Evolutionary conservation across 64 coral and sea anemone species (phyloP).

Genomic region (Acropora tenuis): DNA sequence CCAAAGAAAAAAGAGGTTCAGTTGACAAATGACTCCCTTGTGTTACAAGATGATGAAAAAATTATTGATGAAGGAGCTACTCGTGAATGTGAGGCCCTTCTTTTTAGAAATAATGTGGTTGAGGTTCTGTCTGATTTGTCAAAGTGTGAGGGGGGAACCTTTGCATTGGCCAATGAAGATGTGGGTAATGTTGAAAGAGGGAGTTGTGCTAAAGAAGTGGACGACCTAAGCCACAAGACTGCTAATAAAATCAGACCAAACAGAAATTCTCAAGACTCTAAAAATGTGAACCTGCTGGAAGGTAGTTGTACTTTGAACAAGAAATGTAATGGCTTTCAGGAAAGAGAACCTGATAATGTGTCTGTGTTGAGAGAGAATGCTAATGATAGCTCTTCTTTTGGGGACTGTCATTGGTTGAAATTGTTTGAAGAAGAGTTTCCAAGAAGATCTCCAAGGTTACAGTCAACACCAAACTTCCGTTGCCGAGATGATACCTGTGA

Average conservation of each 20-base stretch:
- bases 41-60: neutral
- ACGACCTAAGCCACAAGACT: neutral
- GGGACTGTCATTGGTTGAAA: slow-evolving; percentile 67
- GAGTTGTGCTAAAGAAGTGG: neutral
- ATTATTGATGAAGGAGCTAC: neutral
- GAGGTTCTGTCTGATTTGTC: neutral
- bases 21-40: neutral
- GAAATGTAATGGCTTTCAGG: neutral
- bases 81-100: neutral
- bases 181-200: neutral
- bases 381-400: neutral
- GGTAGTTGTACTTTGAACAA: neutral
- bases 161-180: neutral
- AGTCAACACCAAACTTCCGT: slow-evolving; percentile 3
- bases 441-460: slow-evolving; percentile 74
- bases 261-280: neutral
- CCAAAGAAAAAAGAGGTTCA: neutral
- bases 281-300: neutral
- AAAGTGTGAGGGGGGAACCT: neutral
- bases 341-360: neutral
- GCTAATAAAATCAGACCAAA: neutral
- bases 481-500: neutral
- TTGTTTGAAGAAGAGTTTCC: slow-evolving; percentile 92
- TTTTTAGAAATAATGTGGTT: neutral
- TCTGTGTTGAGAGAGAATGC: neutral